These are phyloP conservation scores for Cotesia chilonis DNA, from an alignment of 1,140 invertebrate genomes.

Conservation along the genomic window DNA sequence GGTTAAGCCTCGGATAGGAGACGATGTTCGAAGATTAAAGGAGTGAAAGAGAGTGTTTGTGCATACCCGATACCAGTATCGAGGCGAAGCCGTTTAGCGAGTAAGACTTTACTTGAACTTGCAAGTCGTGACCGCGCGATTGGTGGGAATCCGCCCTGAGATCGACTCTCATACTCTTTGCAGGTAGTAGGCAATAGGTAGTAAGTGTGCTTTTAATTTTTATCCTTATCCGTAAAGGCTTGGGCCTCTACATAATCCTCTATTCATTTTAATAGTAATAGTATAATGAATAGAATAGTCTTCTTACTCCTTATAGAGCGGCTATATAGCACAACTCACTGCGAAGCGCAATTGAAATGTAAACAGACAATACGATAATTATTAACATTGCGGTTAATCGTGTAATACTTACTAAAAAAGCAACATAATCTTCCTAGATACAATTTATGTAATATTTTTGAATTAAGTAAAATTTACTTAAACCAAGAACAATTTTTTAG, in stretches of 20 bases:
- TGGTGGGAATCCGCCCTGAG: conserved; percentile 65
- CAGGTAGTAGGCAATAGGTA: conserved; percentile 18
- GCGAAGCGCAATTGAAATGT: conserved; percentile 16
- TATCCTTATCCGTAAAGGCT: conserved; percentile 21
- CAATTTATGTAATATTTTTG: too few species aligned
- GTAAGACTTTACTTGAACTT: conserved; percentile 33
- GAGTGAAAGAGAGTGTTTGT: conserved; percentile 32
- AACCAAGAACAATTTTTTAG: too few species aligned
- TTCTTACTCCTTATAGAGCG: neutral
- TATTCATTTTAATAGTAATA: conserved; percentile 5
- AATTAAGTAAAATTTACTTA: too few species aligned
- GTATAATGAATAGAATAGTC: conserved; percentile 2
- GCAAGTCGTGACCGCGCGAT: conserved; percentile 60
- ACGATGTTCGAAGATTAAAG: conserved; percentile 7
- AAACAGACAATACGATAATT: conserved; percentile 9
- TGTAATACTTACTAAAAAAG: too few species aligned
- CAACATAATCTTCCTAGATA: too few species aligned
- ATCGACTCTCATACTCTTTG: conserved; percentile 63
- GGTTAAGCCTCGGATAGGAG: too few species aligned
- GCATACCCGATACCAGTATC: neutral
- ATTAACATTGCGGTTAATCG: too few species aligned
- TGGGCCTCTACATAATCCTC: neutral
- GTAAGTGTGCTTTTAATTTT: conserved; percentile 8
- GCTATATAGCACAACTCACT: neutral
- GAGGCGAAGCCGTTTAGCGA: conserved; percentile 37